phyloP scores from a whole-genome alignment of 2,113 vertebrate genomes.

The Myocastor coypus region DNA sequence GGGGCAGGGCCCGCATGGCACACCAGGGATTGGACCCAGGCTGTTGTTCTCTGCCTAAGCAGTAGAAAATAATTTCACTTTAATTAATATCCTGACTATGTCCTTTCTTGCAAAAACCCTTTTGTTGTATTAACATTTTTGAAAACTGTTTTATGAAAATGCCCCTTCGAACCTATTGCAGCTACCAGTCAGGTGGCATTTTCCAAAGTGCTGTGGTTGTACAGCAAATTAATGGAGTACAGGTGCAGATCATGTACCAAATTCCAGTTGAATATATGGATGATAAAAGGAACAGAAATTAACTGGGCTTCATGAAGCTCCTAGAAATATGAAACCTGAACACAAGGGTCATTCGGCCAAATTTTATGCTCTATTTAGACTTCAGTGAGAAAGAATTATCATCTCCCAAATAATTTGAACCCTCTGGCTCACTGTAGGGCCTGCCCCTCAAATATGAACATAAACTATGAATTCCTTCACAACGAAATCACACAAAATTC shows the following conservation, averaged over 20 bases:
- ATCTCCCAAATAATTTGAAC: background rate
- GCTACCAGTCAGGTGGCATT: background rate
- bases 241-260: background rate
- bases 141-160: conserved; percentile 20
- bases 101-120: background rate
- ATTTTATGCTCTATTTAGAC: background rate
- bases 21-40: too few relatives aligned
- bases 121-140: background rate
- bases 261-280: background rate
- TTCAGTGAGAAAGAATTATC: background rate
- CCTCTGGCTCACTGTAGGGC: background rate
- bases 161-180: background rate
- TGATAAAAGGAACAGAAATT: background rate
- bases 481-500: background rate
- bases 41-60: too few relatives aligned
- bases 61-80: background rate
- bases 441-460: background rate
- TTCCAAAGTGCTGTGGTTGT: background rate
- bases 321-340: background rate
- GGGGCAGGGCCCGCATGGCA: too few relatives aligned
- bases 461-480: background rate
- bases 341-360: background rate
- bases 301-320: background rate
- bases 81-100: background rate
- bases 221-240: background rate